Percentiles rank a stretch among this genome's conserved stretches.
Conservation (phyloP, 2,888 invertebrate species). For the Apotomis turbidana region DNA sequence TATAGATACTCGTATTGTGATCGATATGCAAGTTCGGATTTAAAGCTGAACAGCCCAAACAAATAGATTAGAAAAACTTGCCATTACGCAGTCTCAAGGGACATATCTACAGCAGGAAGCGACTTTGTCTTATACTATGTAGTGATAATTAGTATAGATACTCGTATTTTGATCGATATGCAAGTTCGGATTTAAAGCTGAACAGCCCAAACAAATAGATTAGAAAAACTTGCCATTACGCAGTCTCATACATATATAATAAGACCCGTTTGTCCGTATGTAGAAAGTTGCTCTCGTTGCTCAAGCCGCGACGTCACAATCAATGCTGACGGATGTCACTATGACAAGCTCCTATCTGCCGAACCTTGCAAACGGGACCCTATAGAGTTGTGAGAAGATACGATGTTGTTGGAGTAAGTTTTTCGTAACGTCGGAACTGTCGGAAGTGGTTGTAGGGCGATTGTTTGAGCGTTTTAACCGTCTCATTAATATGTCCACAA, state of each 20-base stretch:
- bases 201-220: constrained; percentile 7
- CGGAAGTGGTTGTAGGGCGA: too few relatives aligned
- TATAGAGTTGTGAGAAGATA: constrained; percentile 6
- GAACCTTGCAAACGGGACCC: background rate
- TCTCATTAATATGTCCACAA: too few relatives aligned
- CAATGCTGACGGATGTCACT: constrained; percentile 29
- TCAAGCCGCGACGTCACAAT: constrained; percentile 34
- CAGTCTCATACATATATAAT: constrained; percentile 42
- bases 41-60: background rate
- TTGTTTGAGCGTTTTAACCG: too few relatives aligned
- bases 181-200: background rate
- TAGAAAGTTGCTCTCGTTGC: constrained; percentile 41
- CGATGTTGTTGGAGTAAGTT: background rate
- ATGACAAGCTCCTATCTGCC: constrained; percentile 5
- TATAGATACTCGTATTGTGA: too few relatives aligned
- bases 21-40: background rate
- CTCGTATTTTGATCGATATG: too few relatives aligned
- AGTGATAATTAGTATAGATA: too few relatives aligned
- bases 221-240: constrained; percentile 33
- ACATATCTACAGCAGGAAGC: too few relatives aligned
- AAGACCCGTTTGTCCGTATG: constrained; percentile 41
- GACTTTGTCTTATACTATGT: too few relatives aligned
- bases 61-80: constrained; percentile 21
- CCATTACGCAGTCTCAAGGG: constrained; percentile 40
- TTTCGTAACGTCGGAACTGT: constrained; percentile 35